Percentiles rank a stretch among this genome's conserved stretches.
Evolutionary conservation across 37 sponge, comb jelly and placozoan genomes (phyloP).

Genomic region (Agelas oroides): DNA sequence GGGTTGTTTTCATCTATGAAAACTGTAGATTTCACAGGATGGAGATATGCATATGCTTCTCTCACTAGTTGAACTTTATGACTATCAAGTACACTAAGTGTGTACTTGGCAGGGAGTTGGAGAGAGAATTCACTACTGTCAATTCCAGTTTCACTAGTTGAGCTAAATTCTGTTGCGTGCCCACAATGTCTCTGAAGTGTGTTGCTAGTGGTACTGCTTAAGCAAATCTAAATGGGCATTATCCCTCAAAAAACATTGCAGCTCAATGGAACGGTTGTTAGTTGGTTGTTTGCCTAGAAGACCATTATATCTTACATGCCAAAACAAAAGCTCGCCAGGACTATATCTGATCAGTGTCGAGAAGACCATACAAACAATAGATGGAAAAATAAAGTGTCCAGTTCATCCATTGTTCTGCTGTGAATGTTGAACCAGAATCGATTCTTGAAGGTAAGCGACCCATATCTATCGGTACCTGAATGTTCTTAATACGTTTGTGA

Average conservation of each 20-base stretch:
- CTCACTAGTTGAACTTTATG: too few species aligned
- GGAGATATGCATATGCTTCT: too few species aligned
- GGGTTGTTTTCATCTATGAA: too few species aligned
- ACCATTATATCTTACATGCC: slow-evolving; percentile 61
- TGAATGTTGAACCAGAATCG: slow-evolving; percentile 36
- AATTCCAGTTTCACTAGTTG: too few species aligned
- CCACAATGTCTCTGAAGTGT: too few species aligned
- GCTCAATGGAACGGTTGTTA: slow-evolving; percentile 41
- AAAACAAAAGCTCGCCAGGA: slow-evolving; percentile 69
- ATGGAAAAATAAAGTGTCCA: slow-evolving; percentile 48
- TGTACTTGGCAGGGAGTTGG: too few species aligned
- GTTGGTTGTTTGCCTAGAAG: slow-evolving; percentile 42
- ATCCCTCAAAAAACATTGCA: slow-evolving; percentile 45
- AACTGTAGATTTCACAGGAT: too few species aligned
- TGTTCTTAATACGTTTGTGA: slow-evolving; percentile 23
- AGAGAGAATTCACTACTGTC: too few species aligned
- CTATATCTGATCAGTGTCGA: slow-evolving; percentile 14
- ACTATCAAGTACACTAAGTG: too few species aligned
- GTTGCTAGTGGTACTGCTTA: too few species aligned
- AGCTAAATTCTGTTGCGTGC: too few species aligned
- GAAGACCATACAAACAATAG: slow-evolving; percentile 13
- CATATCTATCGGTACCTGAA: slow-evolving; percentile 25
- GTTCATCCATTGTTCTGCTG: slow-evolving; percentile 71
- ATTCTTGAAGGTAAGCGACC: slow-evolving; percentile 60
- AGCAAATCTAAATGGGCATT: too few species aligned